A percentile compares a stretch with the other conserved stretches of the same genome.
Conservation (phyloP, 2,888 invertebrate species). For the Ferrisia virgata region DNA sequence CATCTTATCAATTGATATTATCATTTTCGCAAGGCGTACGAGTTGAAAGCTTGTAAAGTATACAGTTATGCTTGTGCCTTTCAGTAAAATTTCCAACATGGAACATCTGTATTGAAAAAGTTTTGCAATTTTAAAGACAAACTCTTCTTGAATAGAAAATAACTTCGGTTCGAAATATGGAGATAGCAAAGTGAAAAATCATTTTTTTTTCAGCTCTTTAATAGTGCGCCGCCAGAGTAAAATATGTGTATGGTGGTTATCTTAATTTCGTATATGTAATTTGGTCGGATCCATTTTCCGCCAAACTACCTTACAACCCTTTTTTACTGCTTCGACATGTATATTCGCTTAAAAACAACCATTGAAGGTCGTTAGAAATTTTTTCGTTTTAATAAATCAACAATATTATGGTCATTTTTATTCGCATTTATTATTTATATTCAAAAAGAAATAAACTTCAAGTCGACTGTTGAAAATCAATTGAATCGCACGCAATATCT, state of each 20-base stretch:
- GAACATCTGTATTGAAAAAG: slow-evolving; percentile 14
- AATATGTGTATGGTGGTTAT: neutral
- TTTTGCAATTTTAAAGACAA: slow-evolving; percentile 17
- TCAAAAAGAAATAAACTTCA: neutral
- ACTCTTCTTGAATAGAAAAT: neutral
- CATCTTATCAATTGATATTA: slow-evolving; percentile 1
- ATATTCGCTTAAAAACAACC: neutral
- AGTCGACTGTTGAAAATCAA: neutral
- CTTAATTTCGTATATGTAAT: slow-evolving; percentile 17
- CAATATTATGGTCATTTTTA: slow-evolving; percentile 1
- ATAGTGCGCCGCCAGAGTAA: neutral
- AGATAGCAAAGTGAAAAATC: neutral
- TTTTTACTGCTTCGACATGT: slow-evolving; percentile 2
- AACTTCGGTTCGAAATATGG: neutral
- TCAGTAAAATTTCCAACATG: neutral
- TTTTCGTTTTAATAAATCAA: slow-evolving; percentile 17
- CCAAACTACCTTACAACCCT: neutral
- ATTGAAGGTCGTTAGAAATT: neutral
- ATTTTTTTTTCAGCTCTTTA: neutral
- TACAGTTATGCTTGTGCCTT: neutral
- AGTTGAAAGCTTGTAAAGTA: neutral
- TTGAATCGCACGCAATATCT: neutral
- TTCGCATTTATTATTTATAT: slow-evolving; percentile 9
- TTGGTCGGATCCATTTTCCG: slow-evolving; percentile 9
- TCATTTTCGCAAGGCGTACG: neutral